Percentiles rank a stretch among this genome's conserved stretches.
Conservation (phyloP, 2,113 vertebrate genomes). For the Xyrauchen texanus region DNA sequence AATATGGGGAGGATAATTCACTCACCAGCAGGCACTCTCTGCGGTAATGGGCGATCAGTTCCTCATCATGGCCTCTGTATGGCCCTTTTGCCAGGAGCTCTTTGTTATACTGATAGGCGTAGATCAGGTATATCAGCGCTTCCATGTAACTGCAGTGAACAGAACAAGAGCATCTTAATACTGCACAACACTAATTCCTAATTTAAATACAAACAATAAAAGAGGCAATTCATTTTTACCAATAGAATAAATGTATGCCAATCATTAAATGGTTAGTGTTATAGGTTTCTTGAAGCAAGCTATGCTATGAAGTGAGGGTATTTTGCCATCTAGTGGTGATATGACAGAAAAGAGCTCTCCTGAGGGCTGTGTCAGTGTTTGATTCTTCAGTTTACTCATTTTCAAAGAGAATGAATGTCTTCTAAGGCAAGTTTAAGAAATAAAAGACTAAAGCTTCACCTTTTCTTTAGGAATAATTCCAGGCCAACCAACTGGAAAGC, state of each 20-base stretch:
- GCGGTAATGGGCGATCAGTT: conserved; percentile 88
- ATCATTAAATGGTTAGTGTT: background rate
- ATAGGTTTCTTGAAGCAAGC: background rate
- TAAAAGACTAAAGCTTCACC: conserved; percentile 58
- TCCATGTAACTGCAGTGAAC: conserved; percentile 84
- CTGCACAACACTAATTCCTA: background rate
- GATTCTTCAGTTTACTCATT: no score
- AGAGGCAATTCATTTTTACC: no score
- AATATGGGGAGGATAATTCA: conserved; percentile 37
- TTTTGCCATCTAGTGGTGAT: conserved; percentile 68
- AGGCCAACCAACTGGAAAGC: conserved; percentile 91
- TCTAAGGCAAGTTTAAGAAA: no score
- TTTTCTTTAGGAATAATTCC: conserved; percentile 92
- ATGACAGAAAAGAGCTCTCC: no score
- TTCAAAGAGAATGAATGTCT: no score
- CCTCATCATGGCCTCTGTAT: conserved; percentile 88
- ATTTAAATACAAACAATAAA: no score
- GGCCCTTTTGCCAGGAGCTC: conserved; percentile 89
- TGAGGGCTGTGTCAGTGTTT: no score
- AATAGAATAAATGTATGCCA: background rate
- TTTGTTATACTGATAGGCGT: conserved; percentile 94
- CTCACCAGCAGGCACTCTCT: conserved; percentile 96
- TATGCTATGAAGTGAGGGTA: no score
- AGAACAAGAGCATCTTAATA: background rate
- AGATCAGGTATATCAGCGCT: conserved; percentile 92